Evolutionary conservation across 1,140 invertebrate genomes (phyloP), one percentile per base, ranked within the genome.

Genomic region (Cecropterus lyciades): DNA sequence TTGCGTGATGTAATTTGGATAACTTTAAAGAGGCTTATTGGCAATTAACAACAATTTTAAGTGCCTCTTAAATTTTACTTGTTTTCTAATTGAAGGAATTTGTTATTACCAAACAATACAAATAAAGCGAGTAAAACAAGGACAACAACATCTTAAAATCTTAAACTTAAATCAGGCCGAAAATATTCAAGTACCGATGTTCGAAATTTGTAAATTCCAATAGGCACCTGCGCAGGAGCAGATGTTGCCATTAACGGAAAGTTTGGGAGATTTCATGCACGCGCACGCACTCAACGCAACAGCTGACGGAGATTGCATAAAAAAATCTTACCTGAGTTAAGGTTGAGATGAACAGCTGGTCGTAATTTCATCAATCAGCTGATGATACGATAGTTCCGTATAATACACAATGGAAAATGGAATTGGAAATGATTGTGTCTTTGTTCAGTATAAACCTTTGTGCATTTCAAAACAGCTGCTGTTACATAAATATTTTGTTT

Each of bases 171-270:
- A 20, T 1, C 1, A 20, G 62, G 24, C 10, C 13, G 42, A 51
- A 52, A 53, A 42, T 11, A 37, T 43, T 53, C 16, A 52, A 53
- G 20, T 43, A n/a, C 43, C 43, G 56, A 52, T 52, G 48, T 53
- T 52, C 56, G 70, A 75, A 82, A 77, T 82, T 81, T 66, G 72
- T 72, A 79, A 80, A 86, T 86, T 82, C 80, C 83, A 69, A 15
- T 16, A 49, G 60, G 72, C 85, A 89, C 83, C 84, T 87, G 87
- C 85, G 56, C 43, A 16, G 27, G 60, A 89, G 86, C 83, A 87
- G 86, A 75, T 45, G 60, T 59, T 53, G 53, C 62, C 69, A 78
- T 79, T 68, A 71, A 78, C 73, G 73, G 70, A 77, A 80, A 75
- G 66, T 84, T 82, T 76, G 79, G 75, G 76, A 77, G 80, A 80